These are phyloP conservation scores for Volucella inanis DNA, from an alignment of 2,888 invertebrate species.

Conservation along the genomic window DNA sequence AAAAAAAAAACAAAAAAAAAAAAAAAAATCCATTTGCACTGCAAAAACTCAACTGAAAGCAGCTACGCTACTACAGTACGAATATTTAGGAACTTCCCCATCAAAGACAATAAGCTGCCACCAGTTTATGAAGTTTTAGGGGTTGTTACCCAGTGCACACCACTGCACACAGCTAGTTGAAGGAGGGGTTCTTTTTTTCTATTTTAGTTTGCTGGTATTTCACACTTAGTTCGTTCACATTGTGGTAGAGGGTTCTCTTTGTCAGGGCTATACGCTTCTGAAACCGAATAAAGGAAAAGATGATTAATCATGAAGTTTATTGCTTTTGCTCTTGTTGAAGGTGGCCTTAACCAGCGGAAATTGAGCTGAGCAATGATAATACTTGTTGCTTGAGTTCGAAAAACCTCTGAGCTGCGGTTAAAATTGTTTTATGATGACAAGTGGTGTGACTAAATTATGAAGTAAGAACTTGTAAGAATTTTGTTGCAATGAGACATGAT, in stretches of 20 bases:
- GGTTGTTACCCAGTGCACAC: constrained; percentile 28
- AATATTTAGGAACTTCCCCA: constrained; percentile 61
- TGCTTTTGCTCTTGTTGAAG: constrained; percentile 50
- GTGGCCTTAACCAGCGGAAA: constrained; percentile 39
- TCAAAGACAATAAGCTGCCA: constrained; percentile 72
- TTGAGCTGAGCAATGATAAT: constrained; percentile 49
- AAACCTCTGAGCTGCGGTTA: constrained; percentile 1
- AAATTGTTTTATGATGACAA: constrained; percentile 40
- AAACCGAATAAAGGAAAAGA: constrained; percentile 49
- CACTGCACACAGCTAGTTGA: constrained; percentile 45
- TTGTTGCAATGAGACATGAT: background rate
- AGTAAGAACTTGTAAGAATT: background rate
- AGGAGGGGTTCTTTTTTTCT: constrained; percentile 20
- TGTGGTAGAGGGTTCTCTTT: constrained; percentile 36
- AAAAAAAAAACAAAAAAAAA: constrained; percentile 13
- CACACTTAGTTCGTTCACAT: constrained; percentile 31
- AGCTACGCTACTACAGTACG: constrained; percentile 42
- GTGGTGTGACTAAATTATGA: background rate
- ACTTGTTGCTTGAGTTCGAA: constrained; percentile 41
- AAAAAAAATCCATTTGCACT: constrained; percentile 21
- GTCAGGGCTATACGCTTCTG: constrained; percentile 7
- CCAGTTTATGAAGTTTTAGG: constrained; percentile 66
- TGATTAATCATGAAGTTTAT: constrained; percentile 74
- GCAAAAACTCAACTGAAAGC: constrained; percentile 44
- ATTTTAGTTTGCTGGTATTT: constrained; percentile 44